Percentiles rank a stretch among this genome's conserved stretches.
phyloP scores from a whole-genome alignment of 2,113 vertebrate genomes.

The Todiramphus saurophagus region DNA sequence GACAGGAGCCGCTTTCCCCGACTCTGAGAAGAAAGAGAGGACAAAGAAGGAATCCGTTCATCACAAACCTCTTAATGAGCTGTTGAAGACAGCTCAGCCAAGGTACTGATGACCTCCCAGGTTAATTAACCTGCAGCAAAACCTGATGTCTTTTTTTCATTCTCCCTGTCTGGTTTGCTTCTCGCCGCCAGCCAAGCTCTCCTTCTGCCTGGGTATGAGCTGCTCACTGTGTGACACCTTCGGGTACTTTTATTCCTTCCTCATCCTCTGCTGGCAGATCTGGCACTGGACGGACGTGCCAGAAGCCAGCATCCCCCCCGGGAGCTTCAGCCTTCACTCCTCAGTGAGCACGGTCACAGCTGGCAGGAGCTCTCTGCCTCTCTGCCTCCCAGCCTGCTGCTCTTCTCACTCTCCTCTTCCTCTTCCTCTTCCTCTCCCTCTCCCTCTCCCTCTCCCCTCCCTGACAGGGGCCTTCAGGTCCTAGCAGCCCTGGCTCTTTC shows the following conservation, averaged over 20 bases:
- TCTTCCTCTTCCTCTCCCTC: background rate
- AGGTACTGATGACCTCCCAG: conserved; percentile 4
- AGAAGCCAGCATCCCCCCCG: background rate
- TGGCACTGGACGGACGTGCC: background rate
- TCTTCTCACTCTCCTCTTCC: background rate
- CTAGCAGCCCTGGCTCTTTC: background rate
- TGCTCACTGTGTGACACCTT: background rate
- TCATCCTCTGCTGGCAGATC: background rate
- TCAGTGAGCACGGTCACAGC: background rate
- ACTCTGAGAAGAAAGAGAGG: background rate
- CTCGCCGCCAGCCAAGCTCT: background rate
- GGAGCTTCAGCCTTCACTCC: background rate
- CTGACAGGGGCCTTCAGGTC: background rate
- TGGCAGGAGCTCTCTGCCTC: background rate
- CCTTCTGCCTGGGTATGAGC: background rate
- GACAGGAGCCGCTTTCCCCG: background rate
- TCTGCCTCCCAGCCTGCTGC: background rate
- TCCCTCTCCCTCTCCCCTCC: background rate
- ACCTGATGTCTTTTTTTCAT: background rate
- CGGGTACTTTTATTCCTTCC: background rate
- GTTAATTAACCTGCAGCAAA: conserved; percentile 39
- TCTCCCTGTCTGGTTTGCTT: background rate
- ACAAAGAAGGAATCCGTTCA: background rate
- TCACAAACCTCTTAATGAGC: conserved; percentile 8
- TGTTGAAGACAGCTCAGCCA: background rate